Percentiles rank a stretch among this genome's conserved stretches.
These are phyloP conservation scores for Sebastes oblongus DNA, from an alignment of 2,797 vertebrate species.

Conservation along the genomic window DNA sequence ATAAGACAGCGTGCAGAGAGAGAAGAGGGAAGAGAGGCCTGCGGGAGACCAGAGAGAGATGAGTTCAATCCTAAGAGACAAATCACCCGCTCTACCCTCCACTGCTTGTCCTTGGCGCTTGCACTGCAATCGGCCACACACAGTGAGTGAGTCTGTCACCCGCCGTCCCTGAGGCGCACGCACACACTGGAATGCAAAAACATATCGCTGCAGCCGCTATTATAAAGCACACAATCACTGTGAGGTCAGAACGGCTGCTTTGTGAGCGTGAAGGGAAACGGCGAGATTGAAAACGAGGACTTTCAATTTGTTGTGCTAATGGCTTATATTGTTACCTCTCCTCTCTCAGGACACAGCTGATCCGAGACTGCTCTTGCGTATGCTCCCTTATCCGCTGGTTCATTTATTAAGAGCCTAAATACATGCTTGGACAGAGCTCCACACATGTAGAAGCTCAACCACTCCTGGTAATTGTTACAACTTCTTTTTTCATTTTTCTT, in stretches of 20 bases:
- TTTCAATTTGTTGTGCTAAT: slow-evolving; percentile 29
- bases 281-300: slow-evolving; percentile 31
- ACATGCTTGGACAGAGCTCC: not conserved
- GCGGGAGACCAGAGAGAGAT: slow-evolving; percentile 50
- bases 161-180: slow-evolving; percentile 49
- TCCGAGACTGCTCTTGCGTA: not conserved
- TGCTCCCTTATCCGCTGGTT: not conserved
- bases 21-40: slow-evolving; percentile 46
- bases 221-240: slow-evolving; percentile 53
- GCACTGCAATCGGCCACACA: slow-evolving; percentile 48
- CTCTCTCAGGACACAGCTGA: slow-evolving; percentile 10
- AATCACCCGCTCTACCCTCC: slow-evolving; percentile 75
- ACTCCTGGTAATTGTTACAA: not conserved
- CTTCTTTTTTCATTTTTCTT: not conserved
- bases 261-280: slow-evolving; percentile 41
- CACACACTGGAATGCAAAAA: slow-evolving; percentile 58
- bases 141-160: slow-evolving; percentile 60
- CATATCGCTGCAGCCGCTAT: slow-evolving; percentile 15
- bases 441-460: not conserved
- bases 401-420: not conserved
- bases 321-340: slow-evolving; percentile 12
- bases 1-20: slow-evolving; percentile 54
- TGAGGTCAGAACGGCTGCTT: slow-evolving; percentile 45
- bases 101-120: slow-evolving; percentile 77
- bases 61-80: slow-evolving; percentile 75